Base-by-base conservation (phyloP, 2,888 invertebrate species). In the Eupithecia dodoneata region DNA sequence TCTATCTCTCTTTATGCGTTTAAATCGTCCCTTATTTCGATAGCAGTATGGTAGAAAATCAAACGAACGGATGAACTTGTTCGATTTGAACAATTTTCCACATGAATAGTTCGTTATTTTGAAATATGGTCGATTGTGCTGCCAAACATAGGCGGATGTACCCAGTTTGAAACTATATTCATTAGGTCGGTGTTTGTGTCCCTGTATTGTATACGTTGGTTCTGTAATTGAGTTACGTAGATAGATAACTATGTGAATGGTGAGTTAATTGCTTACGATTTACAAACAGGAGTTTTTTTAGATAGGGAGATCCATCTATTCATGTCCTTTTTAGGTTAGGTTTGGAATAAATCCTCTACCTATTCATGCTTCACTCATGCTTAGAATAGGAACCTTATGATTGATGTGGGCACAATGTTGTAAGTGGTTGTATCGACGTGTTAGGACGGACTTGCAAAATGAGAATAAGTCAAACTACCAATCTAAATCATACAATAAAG, bases 31-130 rank as follows among this genome's bases (percentile, higher is more conserved):
- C 45, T 45, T 70, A 70, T 70, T 70, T 70, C 47, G 18, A 47
- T 70, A 49, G 70, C 12, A 5, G 18, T 13, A 49, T 47, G 15
- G 70, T 70, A 10, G 70, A 13, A 18, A 47, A 47, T 70, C 18
- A 18, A 45, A 70, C 13, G 18, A 18, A 69, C 74, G 45, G 45
- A 59, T 59, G 44, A 42, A 74, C 65, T 73, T 49, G 15, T 65
- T 67, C 69, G 44, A 74, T 74, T 74, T 74, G 44, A 66, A n/a
- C 69, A 74, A 52, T 74, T 74, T 72, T 76, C 59, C 69, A 65
- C 70, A 52, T 71, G 65, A 69, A 76, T 76, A 73, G 76, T 76
- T 73, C 18, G 73, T 71, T 76, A 76, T 76, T 76, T 76, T 66
- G 52, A 72, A 70, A 69, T 73, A 73, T 71, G 52, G 52, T 4